Base-by-base conservation (phyloP, 2,888 invertebrate species). In the Drosophila villosipedis region DNA sequence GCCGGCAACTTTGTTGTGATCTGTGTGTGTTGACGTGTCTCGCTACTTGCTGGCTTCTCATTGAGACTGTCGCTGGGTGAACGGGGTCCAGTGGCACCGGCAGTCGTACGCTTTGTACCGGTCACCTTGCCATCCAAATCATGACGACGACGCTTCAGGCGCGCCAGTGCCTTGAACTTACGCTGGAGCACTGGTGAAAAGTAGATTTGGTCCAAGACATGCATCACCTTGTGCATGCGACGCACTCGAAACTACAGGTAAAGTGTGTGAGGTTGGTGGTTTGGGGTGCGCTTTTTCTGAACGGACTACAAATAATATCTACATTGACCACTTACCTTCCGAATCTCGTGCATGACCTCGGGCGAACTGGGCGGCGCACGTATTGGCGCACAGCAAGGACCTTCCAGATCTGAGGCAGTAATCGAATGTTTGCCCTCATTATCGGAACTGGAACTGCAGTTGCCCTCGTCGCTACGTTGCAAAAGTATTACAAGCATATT, bases 351-450 rank as follows among this genome's bases (percentile, higher is more conserved):
- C 76, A 84, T 73, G 41, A 95, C 93, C 71, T 95, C 95, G 14
- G 97, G 96, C 0, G 96, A 96, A 53, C 96, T 95, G 2, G 96
- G 96, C 67, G 97, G 96, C 22, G 95, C 96, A 28, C 93, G 93
- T 75, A 94, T 92, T 70, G 94, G 90, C 52, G 92, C 93, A 81
- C 93, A 94, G 69, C 93, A 94, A 31, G 93, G 92, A 37, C 93
- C 93, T 78, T 93, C 93, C 16, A 92, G 82, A 75, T 93, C 93
- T 52, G 92, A 91, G 52, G 90, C 84, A 19, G 82, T 80, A 80
- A 92, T 87, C 22, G 91, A 92, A 35, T 93, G 91, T 81, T 94
- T 94, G 54, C 93, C 93, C 66, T 94, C 95, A 80, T 95, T 96
- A 77, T 96, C 96, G 7, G 96, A 95, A 91, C 96, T 96, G 73